Evolutionary conservation across 2,797 vertebrate species (phyloP).

Genomic region (Syncerus caffer): DNA sequence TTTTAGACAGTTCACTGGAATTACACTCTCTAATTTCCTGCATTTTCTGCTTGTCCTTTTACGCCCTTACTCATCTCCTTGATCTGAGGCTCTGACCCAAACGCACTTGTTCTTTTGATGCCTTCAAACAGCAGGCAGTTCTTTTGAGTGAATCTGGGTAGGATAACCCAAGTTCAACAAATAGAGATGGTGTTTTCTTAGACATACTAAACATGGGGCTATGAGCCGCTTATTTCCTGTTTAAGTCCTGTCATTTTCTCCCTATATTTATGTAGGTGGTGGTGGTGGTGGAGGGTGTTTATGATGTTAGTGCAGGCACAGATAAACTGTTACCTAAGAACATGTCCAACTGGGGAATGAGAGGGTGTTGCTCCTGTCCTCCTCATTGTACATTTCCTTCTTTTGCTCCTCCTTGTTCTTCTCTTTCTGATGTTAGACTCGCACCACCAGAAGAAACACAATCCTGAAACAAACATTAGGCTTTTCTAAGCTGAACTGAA

Average conservation of each 20-base stretch:
- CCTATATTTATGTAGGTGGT: neutral
- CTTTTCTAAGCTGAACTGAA: neutral
- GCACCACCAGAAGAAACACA: neutral
- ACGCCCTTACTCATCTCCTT: neutral
- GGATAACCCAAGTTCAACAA: neutral
- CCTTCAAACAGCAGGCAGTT: neutral
- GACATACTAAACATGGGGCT: neutral
- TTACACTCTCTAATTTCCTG: neutral
- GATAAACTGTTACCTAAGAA: neutral
- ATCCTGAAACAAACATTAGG: neutral
- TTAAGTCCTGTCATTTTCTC: neutral
- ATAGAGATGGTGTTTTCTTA: neutral
- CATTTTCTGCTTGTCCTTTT: neutral
- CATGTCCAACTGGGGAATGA: neutral
- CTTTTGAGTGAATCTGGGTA: neutral
- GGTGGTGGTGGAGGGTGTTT: neutral
- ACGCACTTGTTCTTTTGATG: neutral
- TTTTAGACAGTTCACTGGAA: neutral
- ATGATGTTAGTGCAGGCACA: neutral
- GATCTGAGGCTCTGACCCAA: neutral
- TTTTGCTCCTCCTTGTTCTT: neutral
- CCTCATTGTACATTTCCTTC: too few species aligned
- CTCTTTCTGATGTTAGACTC: neutral
- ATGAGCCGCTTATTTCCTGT: neutral
- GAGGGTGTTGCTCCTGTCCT: accelerated